These are phyloP conservation scores for Anas acuta DNA, from an alignment of 2,797 vertebrate species.

Conservation along the genomic window DNA sequence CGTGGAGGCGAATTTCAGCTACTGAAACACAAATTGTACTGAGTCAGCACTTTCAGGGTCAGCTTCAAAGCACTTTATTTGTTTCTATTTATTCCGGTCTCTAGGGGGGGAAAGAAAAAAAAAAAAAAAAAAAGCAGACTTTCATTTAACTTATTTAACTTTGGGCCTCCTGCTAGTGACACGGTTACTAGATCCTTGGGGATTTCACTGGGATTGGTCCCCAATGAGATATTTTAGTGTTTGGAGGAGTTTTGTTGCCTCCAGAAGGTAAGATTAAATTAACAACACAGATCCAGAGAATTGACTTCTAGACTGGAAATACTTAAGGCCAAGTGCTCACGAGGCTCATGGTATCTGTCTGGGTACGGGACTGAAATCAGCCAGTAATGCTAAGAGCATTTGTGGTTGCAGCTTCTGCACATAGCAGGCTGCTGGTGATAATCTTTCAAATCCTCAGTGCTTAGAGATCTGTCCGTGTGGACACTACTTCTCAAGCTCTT, in stretches of 20 bases:
- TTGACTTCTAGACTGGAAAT: not conserved
- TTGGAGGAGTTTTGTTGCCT: not conserved
- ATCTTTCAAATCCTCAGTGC: not conserved
- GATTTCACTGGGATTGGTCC: not conserved
- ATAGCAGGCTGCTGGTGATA: not conserved
- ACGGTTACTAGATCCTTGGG: not conserved
- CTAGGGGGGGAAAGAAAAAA: not conserved
- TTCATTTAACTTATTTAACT: not conserved
- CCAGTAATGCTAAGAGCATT: not conserved
- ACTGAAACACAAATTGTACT: not conserved
- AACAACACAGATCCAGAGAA: not conserved
- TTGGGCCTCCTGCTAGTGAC: not conserved
- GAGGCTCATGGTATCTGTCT: not conserved
- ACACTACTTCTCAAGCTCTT: not conserved
- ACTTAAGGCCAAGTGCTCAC: not conserved
- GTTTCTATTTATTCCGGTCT: not conserved
- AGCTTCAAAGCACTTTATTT: not conserved
- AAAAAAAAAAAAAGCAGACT: not conserved
- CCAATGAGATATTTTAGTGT: not conserved
- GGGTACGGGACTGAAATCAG: not conserved
- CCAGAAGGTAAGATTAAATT: not conserved
- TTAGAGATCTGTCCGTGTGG: not conserved
- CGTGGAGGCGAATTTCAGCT: fast-evolving
- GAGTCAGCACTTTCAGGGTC: not conserved
- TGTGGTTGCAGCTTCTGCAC: not conserved